phyloP scores from a whole-genome alignment of 2,797 vertebrate genomes.

The Sorex maritimensis region DNA sequence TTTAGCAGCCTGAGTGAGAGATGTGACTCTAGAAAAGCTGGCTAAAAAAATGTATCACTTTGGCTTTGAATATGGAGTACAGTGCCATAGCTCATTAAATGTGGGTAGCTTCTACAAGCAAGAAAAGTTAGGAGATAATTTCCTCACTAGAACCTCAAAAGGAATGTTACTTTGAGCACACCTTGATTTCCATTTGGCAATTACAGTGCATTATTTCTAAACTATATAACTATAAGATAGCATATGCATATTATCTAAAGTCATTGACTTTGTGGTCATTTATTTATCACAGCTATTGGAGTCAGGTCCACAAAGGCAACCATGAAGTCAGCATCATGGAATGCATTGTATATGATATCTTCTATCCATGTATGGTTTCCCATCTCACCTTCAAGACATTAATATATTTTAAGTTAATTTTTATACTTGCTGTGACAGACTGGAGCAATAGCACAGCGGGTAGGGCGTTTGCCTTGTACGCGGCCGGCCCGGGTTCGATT shows the following conservation, averaged over 20 bases:
- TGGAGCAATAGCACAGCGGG: no score
- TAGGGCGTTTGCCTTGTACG: no score
- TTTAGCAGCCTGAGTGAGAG: constrained; percentile 4
- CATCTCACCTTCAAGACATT: no score
- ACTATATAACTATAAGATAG: not conserved
- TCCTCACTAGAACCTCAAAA: not conserved
- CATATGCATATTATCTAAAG: not conserved
- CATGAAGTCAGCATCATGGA: no score
- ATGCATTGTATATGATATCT: no score
- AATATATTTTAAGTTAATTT: no score
- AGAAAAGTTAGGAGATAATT: not conserved
- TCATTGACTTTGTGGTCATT: not conserved
- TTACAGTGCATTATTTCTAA: not conserved
- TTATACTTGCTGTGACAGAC: no score
- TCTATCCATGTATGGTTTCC: no score
- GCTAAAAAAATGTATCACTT: not conserved
- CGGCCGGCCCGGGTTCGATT: no score
- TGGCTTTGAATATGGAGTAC: constrained; percentile 35
- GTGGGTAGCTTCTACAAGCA: not conserved
- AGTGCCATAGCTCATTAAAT: not conserved
- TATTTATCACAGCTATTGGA: not conserved
- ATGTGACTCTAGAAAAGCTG: not conserved
- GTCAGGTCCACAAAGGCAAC: no score
- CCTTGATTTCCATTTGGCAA: not conserved
- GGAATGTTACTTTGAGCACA: not conserved